Evolutionary conservation across 2,113 vertebrate species (phyloP), one percentile per base, ranked within the genome.

Genomic region (Microcebus tavaratra): DNA sequence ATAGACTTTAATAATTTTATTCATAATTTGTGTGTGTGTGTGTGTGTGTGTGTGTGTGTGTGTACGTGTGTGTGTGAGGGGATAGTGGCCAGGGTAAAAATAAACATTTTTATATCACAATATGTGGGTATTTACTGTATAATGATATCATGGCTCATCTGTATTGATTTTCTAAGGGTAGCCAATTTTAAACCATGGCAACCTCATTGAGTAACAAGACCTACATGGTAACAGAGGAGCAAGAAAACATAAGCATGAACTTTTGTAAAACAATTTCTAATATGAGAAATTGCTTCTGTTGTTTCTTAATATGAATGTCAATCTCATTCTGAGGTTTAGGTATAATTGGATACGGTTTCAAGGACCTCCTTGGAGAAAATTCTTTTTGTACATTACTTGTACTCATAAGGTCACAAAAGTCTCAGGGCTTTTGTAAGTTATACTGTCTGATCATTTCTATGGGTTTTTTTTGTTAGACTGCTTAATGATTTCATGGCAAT

Each of bases 91-190:
- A 85, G 11, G 84, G 18, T 59, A 67, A 85, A 94, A 75, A 8
- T 8, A 63, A 39, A 31, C 1, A 59, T 75, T 34, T 70, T 90
- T 82, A 53, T 83, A 29, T 42, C 11, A 6, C 27, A 50, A 25
- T 72, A 88, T 76, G 13, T 94, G 23, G 65, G 39, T 80, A 57
- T 91, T 95, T 68, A 39, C 15, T 79, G 53, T 92, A 95, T 96
- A 80, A 96, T 97, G 36, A 57, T 92, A 95, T 95, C 83, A 96
- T 97, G 36, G 90, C 90, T 93, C n/a, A 97, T 76, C 48, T 95
- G 36, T 72, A 59, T 95, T 94, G 57, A 67, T 81, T 88, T 48
- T 94, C 42, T 96, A 92, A 97, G 18, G 53, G 94, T 85, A 91
- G 55, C 31, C 50, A 27, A 72, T 92, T 96, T 97, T 82, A 94